A percentile compares a stretch with the other conserved stretches of the same genome.
These are phyloP conservation scores for Glyptemys insculpta DNA, from an alignment of 2,797 vertebrate species.

Conservation along the genomic window DNA sequence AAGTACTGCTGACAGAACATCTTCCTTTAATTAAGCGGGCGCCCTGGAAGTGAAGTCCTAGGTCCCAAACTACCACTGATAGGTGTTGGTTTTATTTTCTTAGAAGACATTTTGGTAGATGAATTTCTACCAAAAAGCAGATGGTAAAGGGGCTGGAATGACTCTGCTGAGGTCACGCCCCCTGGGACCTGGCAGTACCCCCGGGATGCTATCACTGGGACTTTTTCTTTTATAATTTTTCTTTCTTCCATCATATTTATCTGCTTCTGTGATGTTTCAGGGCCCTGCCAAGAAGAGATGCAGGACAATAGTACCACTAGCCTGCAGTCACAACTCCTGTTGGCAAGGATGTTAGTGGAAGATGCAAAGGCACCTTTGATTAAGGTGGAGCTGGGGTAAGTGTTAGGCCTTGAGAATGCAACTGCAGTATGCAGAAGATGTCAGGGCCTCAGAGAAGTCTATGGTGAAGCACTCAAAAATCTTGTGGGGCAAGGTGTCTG, in stretches of 20 bases:
- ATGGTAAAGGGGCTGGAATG: background rate
- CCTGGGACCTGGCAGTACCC: background rate
- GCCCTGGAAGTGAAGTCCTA: rapidly evolving
- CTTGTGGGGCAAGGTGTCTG: background rate
- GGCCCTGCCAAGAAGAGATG: background rate
- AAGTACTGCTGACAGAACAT: background rate
- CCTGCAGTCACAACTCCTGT: background rate
- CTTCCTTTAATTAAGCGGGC: background rate
- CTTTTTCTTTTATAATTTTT: background rate
- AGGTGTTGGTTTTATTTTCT: background rate
- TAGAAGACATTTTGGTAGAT: background rate
- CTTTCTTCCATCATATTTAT: background rate
- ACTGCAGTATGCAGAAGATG: background rate
- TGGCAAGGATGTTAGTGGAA: background rate
- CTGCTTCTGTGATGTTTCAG: background rate
- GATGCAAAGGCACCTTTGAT: background rate
- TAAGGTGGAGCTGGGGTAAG: background rate
- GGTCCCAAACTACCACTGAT: rapidly evolving
- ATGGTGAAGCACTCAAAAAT: background rate
- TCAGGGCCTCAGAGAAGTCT: background rate
- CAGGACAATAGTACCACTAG: background rate
- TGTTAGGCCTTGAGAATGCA: background rate
- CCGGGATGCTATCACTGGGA: background rate
- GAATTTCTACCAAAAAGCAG: background rate
- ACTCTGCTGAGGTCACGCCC: background rate